Percentiles rank a stretch among this genome's conserved stretches.
Conservation (phyloP, 2,113 vertebrate genomes). For the Channa argus region DNA sequence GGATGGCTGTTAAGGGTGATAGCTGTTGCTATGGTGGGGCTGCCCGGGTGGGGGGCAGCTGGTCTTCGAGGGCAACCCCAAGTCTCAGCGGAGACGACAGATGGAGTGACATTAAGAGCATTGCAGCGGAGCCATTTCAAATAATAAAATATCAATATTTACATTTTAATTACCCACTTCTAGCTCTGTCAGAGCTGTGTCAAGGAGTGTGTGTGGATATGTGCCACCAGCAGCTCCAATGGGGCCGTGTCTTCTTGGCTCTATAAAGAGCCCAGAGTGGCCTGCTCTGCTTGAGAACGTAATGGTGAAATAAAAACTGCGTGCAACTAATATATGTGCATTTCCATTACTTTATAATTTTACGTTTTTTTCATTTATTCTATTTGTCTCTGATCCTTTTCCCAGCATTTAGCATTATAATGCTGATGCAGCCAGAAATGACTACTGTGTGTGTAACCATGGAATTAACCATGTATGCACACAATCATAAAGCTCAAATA, state of each 20-base stretch:
- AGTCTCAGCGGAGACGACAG: constrained; percentile 88
- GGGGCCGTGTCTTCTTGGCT: constrained; percentile 42
- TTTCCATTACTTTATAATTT: neutral
- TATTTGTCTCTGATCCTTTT: constrained; percentile 23
- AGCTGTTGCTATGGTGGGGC: constrained; percentile 86
- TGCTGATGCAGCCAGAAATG: constrained; percentile 57
- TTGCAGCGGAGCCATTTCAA: constrained; percentile 98
- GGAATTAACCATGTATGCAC: constrained; percentile 59
- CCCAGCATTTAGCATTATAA: constrained; percentile 40
- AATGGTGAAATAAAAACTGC: constrained; percentile 9
- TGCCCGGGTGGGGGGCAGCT: constrained; percentile 87
- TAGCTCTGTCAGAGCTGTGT: constrained; percentile 63
- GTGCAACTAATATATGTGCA: neutral
- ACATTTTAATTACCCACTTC: constrained; percentile 99
- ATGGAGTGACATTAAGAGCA: constrained; percentile 99
- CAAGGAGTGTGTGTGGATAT: constrained; percentile 49
- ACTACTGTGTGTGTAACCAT: constrained; percentile 39
- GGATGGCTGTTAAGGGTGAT: constrained; percentile 49
- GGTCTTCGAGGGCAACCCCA: constrained; percentile 90
- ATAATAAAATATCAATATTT: constrained; percentile 99
- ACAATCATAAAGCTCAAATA: constrained; percentile 41
- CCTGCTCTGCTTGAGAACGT: constrained; percentile 21
- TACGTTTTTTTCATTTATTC: constrained; percentile 10
- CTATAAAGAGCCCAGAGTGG: constrained; percentile 35
- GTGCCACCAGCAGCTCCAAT: constrained; percentile 35